Percentiles rank a stretch among this genome's conserved stretches.
phyloP scores from a whole-genome alignment of 2,113 vertebrate genomes.

The Cercopithecus mona region DNA sequence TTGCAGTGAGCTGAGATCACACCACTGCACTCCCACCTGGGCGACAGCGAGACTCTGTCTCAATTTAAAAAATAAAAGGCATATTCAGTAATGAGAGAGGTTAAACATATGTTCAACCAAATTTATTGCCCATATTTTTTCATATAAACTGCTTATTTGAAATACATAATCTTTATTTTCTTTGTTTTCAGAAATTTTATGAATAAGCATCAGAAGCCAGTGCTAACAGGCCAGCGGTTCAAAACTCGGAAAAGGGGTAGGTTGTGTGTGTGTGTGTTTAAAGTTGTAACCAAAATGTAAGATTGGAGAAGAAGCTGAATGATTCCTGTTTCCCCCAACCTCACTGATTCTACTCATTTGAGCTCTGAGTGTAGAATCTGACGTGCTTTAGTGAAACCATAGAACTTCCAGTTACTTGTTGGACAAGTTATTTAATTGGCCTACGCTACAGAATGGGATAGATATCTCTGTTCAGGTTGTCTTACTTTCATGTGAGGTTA shows the following conservation, averaged over 20 bases:
- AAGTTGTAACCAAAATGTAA: background rate
- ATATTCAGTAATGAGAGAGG: background rate
- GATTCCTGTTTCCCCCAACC: background rate
- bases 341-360: background rate
- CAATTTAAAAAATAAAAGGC: no score
- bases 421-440: background rate
- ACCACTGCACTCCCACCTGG: no score
- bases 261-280: constrained; percentile 59
- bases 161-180: constrained; percentile 42
- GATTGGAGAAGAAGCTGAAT: background rate
- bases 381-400: background rate
- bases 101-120: background rate
- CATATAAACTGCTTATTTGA: constrained; percentile 7
- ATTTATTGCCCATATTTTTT: background rate
- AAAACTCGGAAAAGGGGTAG: constrained; percentile 98
- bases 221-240: constrained; percentile 97
- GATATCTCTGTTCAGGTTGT: background rate
- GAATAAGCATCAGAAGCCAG: constrained; percentile 98
- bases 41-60: no score
- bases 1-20: no score
- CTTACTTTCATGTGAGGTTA: background rate
- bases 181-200: constrained; percentile 93
- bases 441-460: background rate
- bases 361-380: background rate
- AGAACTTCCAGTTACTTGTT: background rate